phyloP scores from a whole-genome alignment of 1,140 invertebrate genomes.

The Plectus sambesii region DNA sequence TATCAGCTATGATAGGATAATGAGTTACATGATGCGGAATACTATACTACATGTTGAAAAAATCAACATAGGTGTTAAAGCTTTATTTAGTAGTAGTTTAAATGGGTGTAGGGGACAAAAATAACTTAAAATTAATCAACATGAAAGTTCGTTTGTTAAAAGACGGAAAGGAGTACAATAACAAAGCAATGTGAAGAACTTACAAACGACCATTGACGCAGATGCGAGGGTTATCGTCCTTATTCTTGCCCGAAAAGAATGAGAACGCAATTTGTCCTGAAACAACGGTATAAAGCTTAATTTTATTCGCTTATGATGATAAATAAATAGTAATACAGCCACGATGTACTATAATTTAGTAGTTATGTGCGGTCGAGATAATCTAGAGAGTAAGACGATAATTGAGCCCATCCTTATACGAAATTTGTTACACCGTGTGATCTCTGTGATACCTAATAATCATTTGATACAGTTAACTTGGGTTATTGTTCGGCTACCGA shows the following conservation, averaged over 20 bases:
- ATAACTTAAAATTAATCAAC: not conserved
- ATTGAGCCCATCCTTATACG: too few species aligned
- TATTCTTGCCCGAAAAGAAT: constrained; percentile 21
- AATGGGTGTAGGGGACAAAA: constrained; percentile 1
- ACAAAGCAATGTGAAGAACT: not conserved
- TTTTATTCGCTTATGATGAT: too few species aligned
- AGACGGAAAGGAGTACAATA: not conserved
- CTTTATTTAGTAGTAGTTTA: constrained; percentile 1
- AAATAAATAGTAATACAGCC: too few species aligned
- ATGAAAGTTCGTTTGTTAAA: constrained; percentile 4
- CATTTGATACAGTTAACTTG: too few species aligned
- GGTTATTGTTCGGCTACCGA: too few species aligned
- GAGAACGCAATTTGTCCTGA: constrained; percentile 14
- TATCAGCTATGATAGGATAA: not conserved
- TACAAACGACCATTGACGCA: constrained; percentile 18
- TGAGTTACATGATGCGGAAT: not conserved
- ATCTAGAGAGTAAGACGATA: too few species aligned
- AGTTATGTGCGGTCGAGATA: too few species aligned
- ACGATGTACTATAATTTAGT: too few species aligned
- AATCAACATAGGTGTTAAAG: not conserved
- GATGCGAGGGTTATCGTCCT: constrained; percentile 22
- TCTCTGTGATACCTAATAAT: too few species aligned
- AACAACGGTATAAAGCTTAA: too few species aligned
- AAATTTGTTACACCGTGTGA: too few species aligned
- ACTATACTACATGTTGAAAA: not conserved